Percentiles rank a stretch among this genome's conserved stretches.
These are phyloP conservation scores for Ptilonorhynchus violaceus DNA, from an alignment of 2,113 vertebrate genomes.

Conservation along the genomic window DNA sequence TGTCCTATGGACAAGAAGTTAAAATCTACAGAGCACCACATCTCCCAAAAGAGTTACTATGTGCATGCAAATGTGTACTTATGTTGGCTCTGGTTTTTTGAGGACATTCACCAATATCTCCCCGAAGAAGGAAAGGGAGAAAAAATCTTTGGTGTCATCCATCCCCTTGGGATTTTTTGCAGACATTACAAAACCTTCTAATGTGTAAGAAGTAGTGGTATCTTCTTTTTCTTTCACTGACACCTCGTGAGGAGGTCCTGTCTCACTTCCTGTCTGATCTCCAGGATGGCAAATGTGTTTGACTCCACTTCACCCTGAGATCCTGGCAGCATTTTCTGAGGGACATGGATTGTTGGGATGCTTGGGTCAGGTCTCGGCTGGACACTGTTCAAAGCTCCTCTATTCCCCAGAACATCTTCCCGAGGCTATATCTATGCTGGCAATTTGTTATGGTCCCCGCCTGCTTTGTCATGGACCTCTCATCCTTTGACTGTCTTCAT, in stretches of 20 bases:
- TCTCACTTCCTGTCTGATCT: not conserved
- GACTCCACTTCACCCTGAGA: not conserved
- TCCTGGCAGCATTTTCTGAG: not conserved
- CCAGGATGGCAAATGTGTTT: not conserved
- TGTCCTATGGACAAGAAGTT: not conserved
- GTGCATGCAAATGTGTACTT: not conserved
- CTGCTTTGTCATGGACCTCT: not conserved
- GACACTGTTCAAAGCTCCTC: not conserved
- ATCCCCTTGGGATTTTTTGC: not conserved
- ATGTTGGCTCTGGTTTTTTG: not conserved
- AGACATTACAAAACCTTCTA: not conserved
- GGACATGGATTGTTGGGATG: not conserved
- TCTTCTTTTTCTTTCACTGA: not conserved
- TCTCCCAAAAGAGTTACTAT: not conserved
- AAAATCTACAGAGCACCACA: not conserved
- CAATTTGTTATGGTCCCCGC: not conserved
- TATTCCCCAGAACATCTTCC: not conserved
- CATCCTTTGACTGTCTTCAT: not conserved
- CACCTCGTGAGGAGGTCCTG: not conserved
- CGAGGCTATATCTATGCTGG: not conserved
- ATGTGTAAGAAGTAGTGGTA: not conserved
- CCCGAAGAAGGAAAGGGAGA: not conserved
- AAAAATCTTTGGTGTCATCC: not conserved
- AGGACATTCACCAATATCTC: not conserved
- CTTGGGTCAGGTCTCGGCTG: not conserved